A percentile compares a stretch with the other conserved stretches of the same genome.
Evolutionary conservation across 2,797 vertebrate genomes (phyloP).

Genomic region (Micropoecilia bifurca): DNA sequence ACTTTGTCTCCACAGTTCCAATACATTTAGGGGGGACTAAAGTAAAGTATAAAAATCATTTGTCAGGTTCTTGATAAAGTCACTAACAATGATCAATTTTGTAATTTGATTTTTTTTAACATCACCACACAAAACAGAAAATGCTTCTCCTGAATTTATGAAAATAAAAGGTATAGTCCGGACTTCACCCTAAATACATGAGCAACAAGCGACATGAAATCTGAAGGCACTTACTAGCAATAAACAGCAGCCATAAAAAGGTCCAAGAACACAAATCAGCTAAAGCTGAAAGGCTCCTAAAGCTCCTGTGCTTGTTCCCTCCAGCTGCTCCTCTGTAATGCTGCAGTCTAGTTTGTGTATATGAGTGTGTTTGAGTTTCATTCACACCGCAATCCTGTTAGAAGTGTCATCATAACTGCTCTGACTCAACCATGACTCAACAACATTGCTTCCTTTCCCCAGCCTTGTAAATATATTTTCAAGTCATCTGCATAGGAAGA

Average conservation of each 20-base stretch:
- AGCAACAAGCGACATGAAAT: neutral
- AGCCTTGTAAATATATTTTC: neutral
- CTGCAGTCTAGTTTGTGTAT: neutral
- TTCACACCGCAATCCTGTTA: conserved; percentile 37
- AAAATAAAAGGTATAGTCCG: neutral
- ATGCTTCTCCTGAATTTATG: neutral
- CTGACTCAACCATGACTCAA: conserved; percentile 59
- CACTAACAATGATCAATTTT: neutral
- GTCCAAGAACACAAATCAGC: neutral
- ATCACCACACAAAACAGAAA: neutral
- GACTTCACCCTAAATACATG: neutral
- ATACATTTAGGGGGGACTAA: neutral
- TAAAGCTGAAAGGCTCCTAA: neutral
- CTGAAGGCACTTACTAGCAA: neutral
- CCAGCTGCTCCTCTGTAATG: neutral
- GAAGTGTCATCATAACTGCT: conserved; percentile 46
- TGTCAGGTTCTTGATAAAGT: neutral
- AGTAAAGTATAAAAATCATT: neutral
- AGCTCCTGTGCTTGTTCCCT: neutral
- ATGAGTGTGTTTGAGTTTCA: conserved; percentile 29
- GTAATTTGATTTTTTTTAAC: neutral
- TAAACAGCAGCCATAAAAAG: neutral
- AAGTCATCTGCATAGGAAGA: conserved; percentile 2
- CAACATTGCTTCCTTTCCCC: no score
- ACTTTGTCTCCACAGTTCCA: neutral